phyloP scores from a whole-genome alignment of 2,888 invertebrate genomes.

The Acanthoscelides obtectus region DNA sequence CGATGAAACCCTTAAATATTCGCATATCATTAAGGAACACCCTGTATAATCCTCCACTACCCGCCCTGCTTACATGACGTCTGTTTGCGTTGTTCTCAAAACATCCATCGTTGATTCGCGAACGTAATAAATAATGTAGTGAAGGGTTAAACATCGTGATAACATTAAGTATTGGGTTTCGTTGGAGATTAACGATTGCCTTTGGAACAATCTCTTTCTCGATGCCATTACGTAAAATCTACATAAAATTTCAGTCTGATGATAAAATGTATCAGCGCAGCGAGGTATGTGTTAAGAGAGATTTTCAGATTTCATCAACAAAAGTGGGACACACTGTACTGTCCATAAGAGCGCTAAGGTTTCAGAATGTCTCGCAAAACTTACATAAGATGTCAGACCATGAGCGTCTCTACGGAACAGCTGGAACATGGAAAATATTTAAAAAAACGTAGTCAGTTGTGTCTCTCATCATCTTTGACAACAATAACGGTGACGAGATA shows the following conservation, averaged over 20 bases:
- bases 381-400: slow-evolving; percentile 20
- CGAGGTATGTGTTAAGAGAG: background rate
- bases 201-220: background rate
- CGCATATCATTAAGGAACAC: too few species aligned
- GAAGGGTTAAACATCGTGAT: background rate
- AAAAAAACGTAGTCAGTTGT: too few species aligned
- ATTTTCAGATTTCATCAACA: background rate
- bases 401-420: background rate
- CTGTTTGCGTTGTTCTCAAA: too few species aligned
- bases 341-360: slow-evolving; percentile 4
- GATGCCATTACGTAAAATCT: background rate
- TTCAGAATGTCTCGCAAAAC: slow-evolving; percentile 18
- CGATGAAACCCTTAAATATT: too few species aligned
- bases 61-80: too few species aligned
- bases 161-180: background rate
- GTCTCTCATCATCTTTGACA: too few species aligned
- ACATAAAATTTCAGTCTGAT: background rate
- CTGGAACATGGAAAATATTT: background rate
- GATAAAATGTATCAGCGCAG: background rate
- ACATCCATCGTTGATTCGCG: background rate
- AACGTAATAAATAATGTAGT: background rate
- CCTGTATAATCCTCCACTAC: too few species aligned
- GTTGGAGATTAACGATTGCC: background rate
- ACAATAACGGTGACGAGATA: too few species aligned
- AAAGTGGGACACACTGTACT: background rate